Conservation (phyloP, 2,888 invertebrate genomes). For the Troilus luridus region DNA sequence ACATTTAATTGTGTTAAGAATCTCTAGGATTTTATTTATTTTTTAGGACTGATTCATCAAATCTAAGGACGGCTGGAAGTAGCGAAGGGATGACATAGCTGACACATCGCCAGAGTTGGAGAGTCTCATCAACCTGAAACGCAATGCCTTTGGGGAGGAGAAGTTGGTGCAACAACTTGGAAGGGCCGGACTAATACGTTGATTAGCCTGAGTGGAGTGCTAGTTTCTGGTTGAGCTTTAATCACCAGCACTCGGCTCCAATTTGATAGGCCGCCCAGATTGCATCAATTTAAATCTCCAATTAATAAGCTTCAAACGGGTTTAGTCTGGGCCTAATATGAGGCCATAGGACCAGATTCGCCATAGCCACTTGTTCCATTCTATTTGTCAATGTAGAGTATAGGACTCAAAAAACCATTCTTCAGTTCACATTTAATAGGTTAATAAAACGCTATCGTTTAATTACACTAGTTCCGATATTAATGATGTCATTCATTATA, state of each 20-base stretch:
- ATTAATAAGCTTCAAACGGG: conserved; percentile 32
- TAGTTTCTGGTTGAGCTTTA: conserved; percentile 12
- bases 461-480: neutral
- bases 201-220: conserved; percentile 35
- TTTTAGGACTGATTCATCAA: neutral
- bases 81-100: neutral
- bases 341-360: neutral
- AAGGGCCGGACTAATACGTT: conserved; percentile 1
- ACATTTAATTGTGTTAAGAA: no score
- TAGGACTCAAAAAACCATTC: neutral
- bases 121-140: conserved; percentile 37
- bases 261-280: neutral
- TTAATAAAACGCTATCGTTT: neutral
- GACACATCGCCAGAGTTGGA: conserved; percentile 8
- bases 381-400: neutral
- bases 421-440: neutral
- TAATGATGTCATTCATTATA: neutral
- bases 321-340: neutral
- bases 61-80: neutral
- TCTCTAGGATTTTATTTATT: no score
- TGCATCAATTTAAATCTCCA: conserved; percentile 37
- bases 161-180: neutral
- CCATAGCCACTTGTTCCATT: neutral
- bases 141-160: conserved; percentile 1
- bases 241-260: neutral